Conservation (phyloP, 2,797 vertebrate genomes). For the Argentina silus region DNA sequence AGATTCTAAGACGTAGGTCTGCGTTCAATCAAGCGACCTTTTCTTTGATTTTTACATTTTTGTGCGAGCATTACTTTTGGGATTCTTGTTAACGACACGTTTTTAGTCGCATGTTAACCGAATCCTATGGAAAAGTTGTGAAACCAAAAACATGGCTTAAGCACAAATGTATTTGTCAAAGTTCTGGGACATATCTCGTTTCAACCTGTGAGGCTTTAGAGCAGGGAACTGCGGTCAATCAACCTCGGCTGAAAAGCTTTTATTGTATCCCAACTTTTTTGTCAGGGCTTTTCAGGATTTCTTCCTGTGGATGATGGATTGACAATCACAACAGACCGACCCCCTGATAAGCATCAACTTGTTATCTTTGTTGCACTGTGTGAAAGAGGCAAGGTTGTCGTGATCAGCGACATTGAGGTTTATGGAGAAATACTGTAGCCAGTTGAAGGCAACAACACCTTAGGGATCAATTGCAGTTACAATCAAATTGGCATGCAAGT, state of each 20-base stretch:
- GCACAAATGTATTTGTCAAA: conserved; percentile 34
- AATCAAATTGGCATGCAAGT: conserved; percentile 53
- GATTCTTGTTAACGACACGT: conserved; percentile 40
- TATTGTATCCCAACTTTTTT: conserved; percentile 28
- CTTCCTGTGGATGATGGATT: conserved; percentile 57
- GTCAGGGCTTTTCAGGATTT: conserved; percentile 46
- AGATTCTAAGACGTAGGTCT: conserved; percentile 22
- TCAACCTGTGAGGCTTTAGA: conserved; percentile 46
- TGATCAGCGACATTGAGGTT: conserved; percentile 29
- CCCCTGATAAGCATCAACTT: not conserved
- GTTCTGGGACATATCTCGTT: conserved; percentile 40
- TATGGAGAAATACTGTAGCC: conserved; percentile 63
- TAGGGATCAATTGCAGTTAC: conserved; percentile 55
- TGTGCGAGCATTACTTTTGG: conserved; percentile 15
- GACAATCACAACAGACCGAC: conserved; percentile 65
- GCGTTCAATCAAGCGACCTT: conserved; percentile 23
- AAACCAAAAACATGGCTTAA: conserved; percentile 8
- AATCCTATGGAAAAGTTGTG: conserved; percentile 23
- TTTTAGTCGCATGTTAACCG: conserved; percentile 48
- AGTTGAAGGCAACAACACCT: conserved; percentile 40
- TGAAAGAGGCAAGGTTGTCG: conserved; percentile 23
- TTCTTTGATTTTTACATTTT: conserved; percentile 3
- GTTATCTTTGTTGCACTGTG: conserved; percentile 55
- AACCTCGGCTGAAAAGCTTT: conserved; percentile 49
- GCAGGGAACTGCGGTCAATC: conserved; percentile 74